These are phyloP conservation scores for Tiliacea citrago DNA, from an alignment of 2,888 invertebrate species.

Conservation along the genomic window DNA sequence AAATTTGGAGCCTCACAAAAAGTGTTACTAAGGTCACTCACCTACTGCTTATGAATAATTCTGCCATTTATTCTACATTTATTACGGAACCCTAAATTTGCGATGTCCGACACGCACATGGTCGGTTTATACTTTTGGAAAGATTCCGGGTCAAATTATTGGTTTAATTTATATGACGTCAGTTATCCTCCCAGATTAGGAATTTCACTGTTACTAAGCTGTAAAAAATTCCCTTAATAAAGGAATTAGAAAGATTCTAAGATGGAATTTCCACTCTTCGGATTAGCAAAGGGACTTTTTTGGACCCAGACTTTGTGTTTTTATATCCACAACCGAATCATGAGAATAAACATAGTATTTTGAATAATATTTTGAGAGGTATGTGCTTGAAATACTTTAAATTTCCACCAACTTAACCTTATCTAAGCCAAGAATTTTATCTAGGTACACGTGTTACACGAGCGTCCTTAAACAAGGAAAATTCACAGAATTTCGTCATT, in stretches of 20 bases:
- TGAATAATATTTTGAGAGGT: slow-evolving; percentile 8
- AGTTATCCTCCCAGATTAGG: slow-evolving; percentile 24
- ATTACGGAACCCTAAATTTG: too few species aligned
- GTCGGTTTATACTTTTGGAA: neutral
- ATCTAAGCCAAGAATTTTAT: neutral
- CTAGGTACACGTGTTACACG: neutral
- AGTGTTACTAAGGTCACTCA: too few species aligned
- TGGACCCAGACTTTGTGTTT: neutral
- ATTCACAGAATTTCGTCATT: neutral
- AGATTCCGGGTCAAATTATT: neutral
- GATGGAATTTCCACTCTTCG: neutral
- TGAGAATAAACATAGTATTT: neutral
- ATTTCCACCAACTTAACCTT: slow-evolving; percentile 1
- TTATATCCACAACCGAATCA: neutral
- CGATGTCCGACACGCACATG: too few species aligned
- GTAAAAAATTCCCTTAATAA: slow-evolving; percentile 5
- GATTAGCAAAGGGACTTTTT: slow-evolving; percentile 17
- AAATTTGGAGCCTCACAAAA: too few species aligned
- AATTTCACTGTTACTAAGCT: slow-evolving; percentile 7
- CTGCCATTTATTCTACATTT: too few species aligned
- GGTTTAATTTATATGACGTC: slow-evolving; percentile 13
- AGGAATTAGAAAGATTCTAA: neutral
- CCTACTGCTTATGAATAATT: too few species aligned
- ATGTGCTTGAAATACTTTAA: neutral
- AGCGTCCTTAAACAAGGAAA: neutral